phyloP scores from a whole-genome alignment of 2,797 vertebrate species.

The Psittacula derbiana region DNA sequence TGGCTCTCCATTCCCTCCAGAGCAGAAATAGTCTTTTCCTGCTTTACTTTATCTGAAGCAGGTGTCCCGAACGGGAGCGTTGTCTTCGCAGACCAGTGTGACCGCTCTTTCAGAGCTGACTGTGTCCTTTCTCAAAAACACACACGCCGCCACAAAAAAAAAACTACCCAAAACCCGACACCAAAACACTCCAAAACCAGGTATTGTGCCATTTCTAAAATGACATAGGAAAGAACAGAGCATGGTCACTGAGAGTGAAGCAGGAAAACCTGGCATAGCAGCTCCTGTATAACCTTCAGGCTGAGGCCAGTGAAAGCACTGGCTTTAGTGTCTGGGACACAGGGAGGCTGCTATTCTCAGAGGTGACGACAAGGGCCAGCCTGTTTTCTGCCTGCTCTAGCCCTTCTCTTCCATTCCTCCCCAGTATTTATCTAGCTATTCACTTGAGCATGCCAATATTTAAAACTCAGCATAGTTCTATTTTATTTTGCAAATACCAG shows the following conservation, averaged over 20 bases:
- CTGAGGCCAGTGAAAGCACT: neutral
- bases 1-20: neutral
- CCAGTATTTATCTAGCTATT: neutral
- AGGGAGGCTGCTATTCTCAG: accelerated
- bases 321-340: accelerated
- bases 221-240: neutral
- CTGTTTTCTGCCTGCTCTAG: neutral
- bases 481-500: neutral
- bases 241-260: neutral
- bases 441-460: neutral
- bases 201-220: neutral
- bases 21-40: neutral
- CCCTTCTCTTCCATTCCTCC: neutral
- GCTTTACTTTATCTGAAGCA: neutral
- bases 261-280: neutral
- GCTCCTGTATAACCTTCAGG: neutral
- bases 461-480: neutral
- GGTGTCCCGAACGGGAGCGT: accelerated
- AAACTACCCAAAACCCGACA: no score
- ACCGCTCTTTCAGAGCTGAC: neutral
- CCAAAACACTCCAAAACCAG: neutral
- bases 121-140: neutral
- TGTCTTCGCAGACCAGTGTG: neutral
- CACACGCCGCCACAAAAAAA: neutral
- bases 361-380: neutral